phyloP scores from a whole-genome alignment of 1,140 invertebrate genomes.

The Meteorus sp. region DNA sequence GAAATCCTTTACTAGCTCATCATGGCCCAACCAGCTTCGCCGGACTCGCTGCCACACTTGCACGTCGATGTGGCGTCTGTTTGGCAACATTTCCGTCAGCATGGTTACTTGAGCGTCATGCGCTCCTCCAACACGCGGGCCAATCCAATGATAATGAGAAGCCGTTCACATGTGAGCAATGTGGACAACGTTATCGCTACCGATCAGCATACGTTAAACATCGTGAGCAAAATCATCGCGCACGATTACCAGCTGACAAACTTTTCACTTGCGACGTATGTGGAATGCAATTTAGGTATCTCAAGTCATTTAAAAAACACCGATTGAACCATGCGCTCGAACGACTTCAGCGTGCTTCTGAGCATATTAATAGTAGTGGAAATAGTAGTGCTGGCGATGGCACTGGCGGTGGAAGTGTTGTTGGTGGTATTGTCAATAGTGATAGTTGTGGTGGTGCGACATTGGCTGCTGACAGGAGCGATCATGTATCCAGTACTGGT shows the following conservation, averaged over 20 bases:
- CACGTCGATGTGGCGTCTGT: slow-evolving; percentile 75
- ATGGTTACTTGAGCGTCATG: slow-evolving; percentile 80
- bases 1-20: slow-evolving; percentile 55
- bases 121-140: slow-evolving; percentile 73
- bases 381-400: no score
- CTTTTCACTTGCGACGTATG: slow-evolving; percentile 87
- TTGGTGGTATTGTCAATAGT: no score
- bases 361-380: no score
- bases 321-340: slow-evolving; percentile 83
- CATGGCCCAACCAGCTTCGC: slow-evolving; percentile 47
- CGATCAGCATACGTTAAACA: slow-evolving; percentile 86
- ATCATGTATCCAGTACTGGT: slow-evolving; percentile 74
- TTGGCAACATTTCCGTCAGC: slow-evolving; percentile 79
- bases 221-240: slow-evolving; percentile 84
- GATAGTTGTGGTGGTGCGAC: no score
- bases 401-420: no score
- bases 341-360: slow-evolving; percentile 64
- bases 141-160: slow-evolving; percentile 75
- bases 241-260: slow-evolving; percentile 81
- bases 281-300: slow-evolving; percentile 83
- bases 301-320: slow-evolving; percentile 89
- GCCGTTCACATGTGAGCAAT: slow-evolving; percentile 89
- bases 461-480: slow-evolving; percentile 56
- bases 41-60: slow-evolving; percentile 48
- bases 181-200: slow-evolving; percentile 86